Conservation (phyloP, 2,797 vertebrate species). For the Pangasius djambal region DNA sequence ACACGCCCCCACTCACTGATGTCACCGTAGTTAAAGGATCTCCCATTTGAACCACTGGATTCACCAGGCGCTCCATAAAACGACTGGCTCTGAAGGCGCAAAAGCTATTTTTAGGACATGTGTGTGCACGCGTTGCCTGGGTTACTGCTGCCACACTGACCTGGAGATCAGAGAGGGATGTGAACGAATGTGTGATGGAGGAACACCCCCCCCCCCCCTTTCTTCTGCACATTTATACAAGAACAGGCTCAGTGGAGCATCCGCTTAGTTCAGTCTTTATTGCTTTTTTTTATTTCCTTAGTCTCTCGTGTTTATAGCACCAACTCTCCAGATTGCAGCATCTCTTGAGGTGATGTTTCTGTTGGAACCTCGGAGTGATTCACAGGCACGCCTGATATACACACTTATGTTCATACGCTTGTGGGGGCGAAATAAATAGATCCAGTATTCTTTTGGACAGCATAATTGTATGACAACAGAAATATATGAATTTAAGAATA, state of each 20-base stretch:
- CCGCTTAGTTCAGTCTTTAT: background rate
- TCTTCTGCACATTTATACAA: background rate
- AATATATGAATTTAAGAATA: background rate
- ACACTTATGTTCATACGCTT: background rate
- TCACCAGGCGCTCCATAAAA: conserved; percentile 70
- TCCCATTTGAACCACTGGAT: conserved; percentile 68
- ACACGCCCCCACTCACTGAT: background rate
- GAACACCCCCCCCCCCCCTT: conserved; percentile 48
- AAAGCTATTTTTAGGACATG: conserved; percentile 76
- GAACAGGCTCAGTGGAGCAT: background rate
- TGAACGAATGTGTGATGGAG: conserved; percentile 61
- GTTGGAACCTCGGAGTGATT: background rate
- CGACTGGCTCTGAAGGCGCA: conserved; percentile 69
- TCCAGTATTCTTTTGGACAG: background rate
- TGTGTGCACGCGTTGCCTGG: conserved; percentile 76
- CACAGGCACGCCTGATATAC: background rate
- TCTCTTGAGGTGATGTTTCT: background rate
- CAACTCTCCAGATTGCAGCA: conserved; percentile 12
- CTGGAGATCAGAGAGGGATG: conserved; percentile 65
- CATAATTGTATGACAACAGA: background rate
- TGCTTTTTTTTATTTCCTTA: background rate
- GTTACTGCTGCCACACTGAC: conserved; percentile 76
- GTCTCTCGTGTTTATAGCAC: background rate
- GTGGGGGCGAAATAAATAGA: background rate
- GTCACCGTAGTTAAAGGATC: conserved; percentile 54